phyloP scores from a whole-genome alignment of 2,797 vertebrate genomes.

The Acipenser transmontanus region DNA sequence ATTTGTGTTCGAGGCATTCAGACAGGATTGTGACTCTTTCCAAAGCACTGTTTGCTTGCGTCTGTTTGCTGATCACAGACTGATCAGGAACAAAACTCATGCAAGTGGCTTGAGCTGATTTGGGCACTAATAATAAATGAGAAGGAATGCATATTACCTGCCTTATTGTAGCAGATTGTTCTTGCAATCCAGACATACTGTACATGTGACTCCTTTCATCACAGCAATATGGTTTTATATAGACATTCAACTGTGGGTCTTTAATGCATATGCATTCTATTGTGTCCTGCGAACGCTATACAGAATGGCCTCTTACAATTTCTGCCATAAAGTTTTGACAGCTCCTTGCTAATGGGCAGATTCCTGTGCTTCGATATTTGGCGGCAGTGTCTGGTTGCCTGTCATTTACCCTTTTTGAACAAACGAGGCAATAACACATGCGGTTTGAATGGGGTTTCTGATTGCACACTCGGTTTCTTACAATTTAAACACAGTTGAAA shows the following conservation, averaged over 20 bases:
- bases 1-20: too few species aligned
- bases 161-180: conserved; percentile 4
- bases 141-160: background rate
- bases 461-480: too few species aligned
- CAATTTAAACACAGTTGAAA: too few species aligned
- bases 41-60: too few species aligned
- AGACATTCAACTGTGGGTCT: background rate
- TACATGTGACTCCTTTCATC: conserved; percentile 2
- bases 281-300: background rate
- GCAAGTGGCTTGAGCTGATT: too few species aligned
- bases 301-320: background rate
- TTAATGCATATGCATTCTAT: background rate
- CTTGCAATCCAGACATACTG: conserved; percentile 1
- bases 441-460: too few species aligned
- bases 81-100: too few species aligned
- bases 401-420: too few species aligned
- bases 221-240: conserved; percentile 14
- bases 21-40: too few species aligned
- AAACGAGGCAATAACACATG: too few species aligned
- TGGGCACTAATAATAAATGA: background rate
- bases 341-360: background rate
- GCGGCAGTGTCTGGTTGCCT: background rate
- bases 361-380: background rate
- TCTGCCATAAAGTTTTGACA: background rate
- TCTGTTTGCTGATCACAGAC: too few species aligned